Conservation (phyloP, 2,888 invertebrate species). For the Eristalis arbustorum region DNA sequence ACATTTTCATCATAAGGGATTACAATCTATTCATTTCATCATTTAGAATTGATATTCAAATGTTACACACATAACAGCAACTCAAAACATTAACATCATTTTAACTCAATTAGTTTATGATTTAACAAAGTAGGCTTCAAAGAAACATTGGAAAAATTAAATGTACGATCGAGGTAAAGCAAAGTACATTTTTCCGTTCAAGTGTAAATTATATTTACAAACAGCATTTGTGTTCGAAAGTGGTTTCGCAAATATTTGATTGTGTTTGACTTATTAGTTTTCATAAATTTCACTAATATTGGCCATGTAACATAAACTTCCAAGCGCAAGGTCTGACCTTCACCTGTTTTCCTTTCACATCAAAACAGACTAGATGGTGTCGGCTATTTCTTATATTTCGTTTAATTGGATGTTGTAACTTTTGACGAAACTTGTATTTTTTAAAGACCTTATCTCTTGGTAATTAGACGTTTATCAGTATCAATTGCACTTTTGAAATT, state of each 20-base stretch:
- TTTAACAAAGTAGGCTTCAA: not conserved
- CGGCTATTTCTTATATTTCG: not conserved
- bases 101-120: not conserved
- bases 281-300: conserved; percentile 10
- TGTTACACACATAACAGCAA: not conserved
- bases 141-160: not conserved
- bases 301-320: not conserved
- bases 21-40: not conserved
- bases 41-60: not conserved
- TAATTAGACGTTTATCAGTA: not conserved
- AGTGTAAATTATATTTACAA: not conserved
- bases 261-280: conserved; percentile 16
- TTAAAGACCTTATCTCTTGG: not conserved
- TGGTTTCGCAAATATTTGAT: not conserved
- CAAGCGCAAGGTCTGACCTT: not conserved
- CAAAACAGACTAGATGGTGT: not conserved
- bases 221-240: not conserved
- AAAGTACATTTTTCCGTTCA: not conserved
- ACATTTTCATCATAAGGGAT: not conserved
- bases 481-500: not conserved
- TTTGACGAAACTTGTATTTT: not conserved
- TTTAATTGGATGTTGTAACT: not conserved
- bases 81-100: not conserved
- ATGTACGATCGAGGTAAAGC: not conserved
- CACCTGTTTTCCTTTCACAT: not conserved